These are phyloP conservation scores for Trissolcus basalis DNA, from an alignment of 1,140 invertebrate species.

Conservation along the genomic window DNA sequence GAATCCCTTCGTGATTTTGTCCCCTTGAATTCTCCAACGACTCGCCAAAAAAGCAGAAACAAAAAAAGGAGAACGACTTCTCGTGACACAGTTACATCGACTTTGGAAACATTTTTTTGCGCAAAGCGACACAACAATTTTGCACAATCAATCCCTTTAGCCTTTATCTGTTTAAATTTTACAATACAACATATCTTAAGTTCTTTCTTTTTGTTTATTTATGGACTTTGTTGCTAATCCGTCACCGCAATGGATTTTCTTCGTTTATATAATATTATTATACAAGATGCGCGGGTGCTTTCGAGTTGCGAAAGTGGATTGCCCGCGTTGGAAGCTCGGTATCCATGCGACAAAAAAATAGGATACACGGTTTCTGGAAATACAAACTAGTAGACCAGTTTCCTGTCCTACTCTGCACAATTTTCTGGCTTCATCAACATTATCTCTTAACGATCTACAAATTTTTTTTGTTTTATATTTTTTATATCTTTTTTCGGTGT, in stretches of 20 bases:
- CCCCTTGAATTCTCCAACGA: constrained; percentile 33
- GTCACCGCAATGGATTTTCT: constrained; percentile 2
- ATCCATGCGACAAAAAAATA: constrained; percentile 27
- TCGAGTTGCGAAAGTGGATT: constrained; percentile 21
- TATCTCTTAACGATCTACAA: constrained; percentile 42
- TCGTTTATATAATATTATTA: not conserved
- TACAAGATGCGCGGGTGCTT: not conserved
- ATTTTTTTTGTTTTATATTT: constrained; percentile 7
- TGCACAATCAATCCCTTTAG: constrained; percentile 52
- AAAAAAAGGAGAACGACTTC: constrained; percentile 13
- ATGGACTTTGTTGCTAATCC: constrained; percentile 9
- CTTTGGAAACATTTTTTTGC: constrained; percentile 26
- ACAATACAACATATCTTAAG: too few species aligned
- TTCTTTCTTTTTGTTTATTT: not conserved
- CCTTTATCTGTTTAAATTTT: constrained; percentile 20
- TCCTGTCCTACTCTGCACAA: constrained; percentile 24
- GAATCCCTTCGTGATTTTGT: not conserved
- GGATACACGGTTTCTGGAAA: constrained; percentile 30
- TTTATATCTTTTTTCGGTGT: constrained; percentile 26
- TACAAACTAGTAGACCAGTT: constrained; percentile 48
- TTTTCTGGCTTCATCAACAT: constrained; percentile 5
- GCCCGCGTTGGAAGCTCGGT: constrained; percentile 48
- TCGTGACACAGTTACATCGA: constrained; percentile 13
- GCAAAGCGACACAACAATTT: constrained; percentile 40
- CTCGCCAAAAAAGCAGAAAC: constrained; percentile 32